Evolutionary conservation across 2,113 vertebrate genomes (phyloP).

Genomic region (Cairina moschata): DNA sequence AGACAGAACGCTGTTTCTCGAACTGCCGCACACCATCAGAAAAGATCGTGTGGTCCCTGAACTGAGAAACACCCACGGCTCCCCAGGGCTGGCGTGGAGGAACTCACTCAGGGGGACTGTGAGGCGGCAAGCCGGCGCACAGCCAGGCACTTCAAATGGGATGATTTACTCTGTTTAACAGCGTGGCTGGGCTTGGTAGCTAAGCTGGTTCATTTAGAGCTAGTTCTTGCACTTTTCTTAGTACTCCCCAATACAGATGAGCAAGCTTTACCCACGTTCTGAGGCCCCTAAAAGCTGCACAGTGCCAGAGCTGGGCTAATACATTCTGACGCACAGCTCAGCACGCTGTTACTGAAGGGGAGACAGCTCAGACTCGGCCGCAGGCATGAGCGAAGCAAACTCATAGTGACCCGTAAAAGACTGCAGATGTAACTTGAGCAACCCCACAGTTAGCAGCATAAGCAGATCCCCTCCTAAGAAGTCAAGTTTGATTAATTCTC

Average conservation of each 20-base stretch:
- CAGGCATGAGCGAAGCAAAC: not conserved
- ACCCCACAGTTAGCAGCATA: not conserved
- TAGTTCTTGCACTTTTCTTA: not conserved
- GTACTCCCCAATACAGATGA: not conserved
- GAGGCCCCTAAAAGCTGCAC: not conserved
- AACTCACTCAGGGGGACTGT: rapidly evolving
- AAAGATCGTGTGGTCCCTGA: not conserved
- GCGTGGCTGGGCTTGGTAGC: not conserved
- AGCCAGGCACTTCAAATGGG: rapidly evolving
- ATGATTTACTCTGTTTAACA: not conserved
- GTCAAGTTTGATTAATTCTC: not conserved
- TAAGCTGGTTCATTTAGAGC: not conserved
- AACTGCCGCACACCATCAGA: not conserved
- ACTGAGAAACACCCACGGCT: rapidly evolving
- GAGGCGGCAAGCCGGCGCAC: not conserved
- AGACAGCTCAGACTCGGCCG: not conserved
- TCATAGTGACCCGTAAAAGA: not conserved
- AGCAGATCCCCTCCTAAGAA: not conserved
- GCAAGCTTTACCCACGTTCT: not conserved
- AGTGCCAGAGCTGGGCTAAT: not conserved
- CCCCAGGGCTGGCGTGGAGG: not conserved
- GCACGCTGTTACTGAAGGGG: not conserved
- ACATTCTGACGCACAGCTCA: not conserved
- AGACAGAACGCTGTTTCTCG: not conserved
- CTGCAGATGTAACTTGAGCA: not conserved